Conservation (phyloP, 2,113 vertebrate genomes). For the Mustelus asterias region DNA sequence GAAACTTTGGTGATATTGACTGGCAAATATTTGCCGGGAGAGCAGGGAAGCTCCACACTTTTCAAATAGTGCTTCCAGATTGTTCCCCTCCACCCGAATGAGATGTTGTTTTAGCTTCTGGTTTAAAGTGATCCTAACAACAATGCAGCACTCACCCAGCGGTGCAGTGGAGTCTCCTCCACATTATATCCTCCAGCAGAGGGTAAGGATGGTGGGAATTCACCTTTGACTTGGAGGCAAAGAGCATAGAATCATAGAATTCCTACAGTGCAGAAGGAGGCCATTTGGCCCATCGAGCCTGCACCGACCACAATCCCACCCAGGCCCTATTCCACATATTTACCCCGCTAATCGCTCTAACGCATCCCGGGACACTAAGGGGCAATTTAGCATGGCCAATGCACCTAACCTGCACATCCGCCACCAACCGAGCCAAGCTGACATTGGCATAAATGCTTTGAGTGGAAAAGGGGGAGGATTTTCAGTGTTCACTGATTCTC, state of each 20-base stretch:
- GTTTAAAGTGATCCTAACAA: background rate
- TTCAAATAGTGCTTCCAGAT: background rate
- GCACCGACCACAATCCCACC: too few relatives aligned
- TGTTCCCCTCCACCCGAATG: background rate
- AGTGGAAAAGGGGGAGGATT: background rate
- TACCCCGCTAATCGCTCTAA: too few relatives aligned
- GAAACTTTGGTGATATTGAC: background rate
- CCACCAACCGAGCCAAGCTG: background rate
- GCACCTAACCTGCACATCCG: too few relatives aligned
- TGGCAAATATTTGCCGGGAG: background rate
- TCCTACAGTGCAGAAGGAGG: too few relatives aligned
- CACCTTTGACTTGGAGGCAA: background rate
- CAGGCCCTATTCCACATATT: too few relatives aligned
- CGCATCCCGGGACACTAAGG: too few relatives aligned
- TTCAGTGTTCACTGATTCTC: background rate
- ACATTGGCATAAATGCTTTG: background rate
- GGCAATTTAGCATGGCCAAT: too few relatives aligned
- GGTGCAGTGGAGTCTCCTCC: background rate
- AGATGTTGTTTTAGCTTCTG: background rate
- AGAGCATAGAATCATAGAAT: too few relatives aligned
- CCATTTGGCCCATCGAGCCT: too few relatives aligned
- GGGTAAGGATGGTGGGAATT: background rate
- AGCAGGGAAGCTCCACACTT: background rate
- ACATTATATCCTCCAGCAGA: background rate
- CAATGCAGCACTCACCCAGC: background rate